Conservation (phyloP, 2,888 invertebrate species). For the Patella ulyssiponensis region DNA sequence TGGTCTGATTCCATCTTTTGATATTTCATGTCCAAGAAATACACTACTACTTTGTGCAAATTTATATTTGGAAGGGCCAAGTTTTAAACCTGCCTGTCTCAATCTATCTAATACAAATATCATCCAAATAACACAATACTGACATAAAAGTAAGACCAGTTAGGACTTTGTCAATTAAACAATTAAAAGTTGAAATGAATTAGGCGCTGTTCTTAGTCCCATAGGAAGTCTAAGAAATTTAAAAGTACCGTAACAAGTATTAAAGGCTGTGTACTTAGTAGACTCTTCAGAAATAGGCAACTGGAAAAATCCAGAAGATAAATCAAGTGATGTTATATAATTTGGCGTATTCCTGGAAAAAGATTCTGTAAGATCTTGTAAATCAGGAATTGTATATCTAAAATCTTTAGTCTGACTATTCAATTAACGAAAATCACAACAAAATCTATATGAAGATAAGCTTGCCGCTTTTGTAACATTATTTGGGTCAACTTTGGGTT, state of each 20-base stretch:
- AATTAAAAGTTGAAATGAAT: conserved; percentile 39
- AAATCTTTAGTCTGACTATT: conserved; percentile 37
- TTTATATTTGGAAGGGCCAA: conserved; percentile 31
- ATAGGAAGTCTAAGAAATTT: conserved; percentile 39
- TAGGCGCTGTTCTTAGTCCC: conserved; percentile 34
- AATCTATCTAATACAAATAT: conserved; percentile 29
- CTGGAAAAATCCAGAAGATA: conserved; percentile 40
- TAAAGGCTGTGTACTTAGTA: conserved; percentile 33
- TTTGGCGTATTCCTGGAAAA: conserved; percentile 35
- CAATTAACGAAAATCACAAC: conserved; percentile 24
- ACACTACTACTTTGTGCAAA: conserved; percentile 24
- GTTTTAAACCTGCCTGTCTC: conserved; percentile 28
- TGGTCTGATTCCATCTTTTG: conserved; percentile 26
- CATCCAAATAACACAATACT: conserved; percentile 39
- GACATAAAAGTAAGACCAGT: conserved; percentile 32
- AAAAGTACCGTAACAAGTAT: conserved; percentile 37
- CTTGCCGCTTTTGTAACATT: conserved; percentile 24
- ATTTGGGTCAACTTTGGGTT: conserved; percentile 16
- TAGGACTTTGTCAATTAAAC: conserved; percentile 37
- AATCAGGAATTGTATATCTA: conserved; percentile 29
- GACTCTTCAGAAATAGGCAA: conserved; percentile 20
- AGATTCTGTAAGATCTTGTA: conserved; percentile 39
- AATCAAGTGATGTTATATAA: conserved; percentile 36
- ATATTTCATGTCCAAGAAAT: conserved; percentile 32
- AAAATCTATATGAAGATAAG: conserved; percentile 19